phyloP scores from a whole-genome alignment of 2,888 invertebrate species.

The Tholera decimalis region DNA sequence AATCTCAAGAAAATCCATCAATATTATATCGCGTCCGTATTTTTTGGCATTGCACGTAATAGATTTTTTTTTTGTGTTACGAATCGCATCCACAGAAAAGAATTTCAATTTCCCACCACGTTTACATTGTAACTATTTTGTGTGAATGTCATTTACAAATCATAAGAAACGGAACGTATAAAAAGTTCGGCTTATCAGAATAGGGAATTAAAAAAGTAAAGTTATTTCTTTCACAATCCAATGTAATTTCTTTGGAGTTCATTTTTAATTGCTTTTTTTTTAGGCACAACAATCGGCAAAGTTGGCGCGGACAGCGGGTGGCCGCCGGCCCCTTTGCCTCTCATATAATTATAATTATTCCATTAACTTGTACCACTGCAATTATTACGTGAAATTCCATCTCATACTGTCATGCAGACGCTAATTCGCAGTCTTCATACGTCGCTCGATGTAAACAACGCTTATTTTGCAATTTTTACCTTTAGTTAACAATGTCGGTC shows the following conservation, averaged over 20 bases:
- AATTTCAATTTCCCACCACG: constrained; percentile 79
- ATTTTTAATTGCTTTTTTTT: constrained; percentile 89
- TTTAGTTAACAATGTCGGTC: constrained; percentile 36
- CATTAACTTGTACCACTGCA: constrained; percentile 88
- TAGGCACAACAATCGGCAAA: constrained; percentile 87
- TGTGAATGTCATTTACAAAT: constrained; percentile 79
- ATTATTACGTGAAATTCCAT: constrained; percentile 85
- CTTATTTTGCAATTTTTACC: constrained; percentile 38
- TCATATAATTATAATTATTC: constrained; percentile 90
- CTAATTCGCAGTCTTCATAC: constrained; percentile 61
- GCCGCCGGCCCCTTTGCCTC: constrained; percentile 86
- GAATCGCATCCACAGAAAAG: constrained; percentile 70
- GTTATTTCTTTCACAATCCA: constrained; percentile 77
- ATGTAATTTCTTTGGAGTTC: constrained; percentile 83
- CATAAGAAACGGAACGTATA: constrained; percentile 75
- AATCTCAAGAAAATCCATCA: constrained; percentile 56
- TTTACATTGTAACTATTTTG: constrained; percentile 75
- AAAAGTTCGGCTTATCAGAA: constrained; percentile 73
- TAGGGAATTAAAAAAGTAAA: constrained; percentile 69
- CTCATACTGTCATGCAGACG: constrained; percentile 73
- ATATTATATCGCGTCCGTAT: constrained; percentile 45
- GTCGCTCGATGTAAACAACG: constrained; percentile 34
- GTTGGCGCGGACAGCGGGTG: constrained; percentile 85
- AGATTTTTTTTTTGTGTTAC: constrained; percentile 72
- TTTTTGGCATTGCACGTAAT: constrained; percentile 67